Evolutionary conservation across 2,113 vertebrate species (phyloP).

Genomic region (Procavia capensis): DNA sequence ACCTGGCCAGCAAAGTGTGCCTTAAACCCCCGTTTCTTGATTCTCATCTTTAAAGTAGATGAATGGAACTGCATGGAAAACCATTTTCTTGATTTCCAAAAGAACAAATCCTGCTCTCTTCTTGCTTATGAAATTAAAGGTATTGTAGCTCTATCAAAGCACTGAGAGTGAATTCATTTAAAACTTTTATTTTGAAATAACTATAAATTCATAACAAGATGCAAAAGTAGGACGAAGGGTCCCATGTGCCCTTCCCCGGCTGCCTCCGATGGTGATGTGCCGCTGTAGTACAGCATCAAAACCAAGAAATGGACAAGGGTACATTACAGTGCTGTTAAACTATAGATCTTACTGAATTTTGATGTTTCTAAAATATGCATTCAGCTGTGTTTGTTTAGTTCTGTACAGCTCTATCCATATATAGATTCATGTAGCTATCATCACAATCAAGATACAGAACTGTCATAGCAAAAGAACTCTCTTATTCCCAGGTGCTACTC

Average conservation of each 20-base stretch:
- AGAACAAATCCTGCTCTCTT: neutral
- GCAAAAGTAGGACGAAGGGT: neutral
- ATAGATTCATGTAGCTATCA: neutral
- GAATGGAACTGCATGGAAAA: neutral
- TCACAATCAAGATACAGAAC: slow-evolving; percentile 5
- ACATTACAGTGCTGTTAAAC: neutral
- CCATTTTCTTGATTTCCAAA: slow-evolving; percentile 28
- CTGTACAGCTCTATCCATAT: neutral
- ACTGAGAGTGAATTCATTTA: neutral
- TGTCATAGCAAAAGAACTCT: neutral
- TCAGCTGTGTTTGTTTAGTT: slow-evolving; percentile 27
- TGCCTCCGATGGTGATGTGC: neutral
- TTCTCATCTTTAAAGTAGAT: slow-evolving; percentile 16
- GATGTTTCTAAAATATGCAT: slow-evolving; percentile 1
- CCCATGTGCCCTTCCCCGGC: neutral
- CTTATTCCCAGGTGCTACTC: neutral
- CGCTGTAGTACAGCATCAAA: neutral
- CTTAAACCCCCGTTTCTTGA: slow-evolving; percentile 17
- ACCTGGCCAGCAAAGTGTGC: neutral
- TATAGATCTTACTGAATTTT: neutral
- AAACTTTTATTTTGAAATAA: slow-evolving; percentile 54
- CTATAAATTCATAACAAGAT: slow-evolving; percentile 12
- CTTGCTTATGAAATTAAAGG: slow-evolving; percentile 14
- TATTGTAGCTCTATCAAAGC: slow-evolving; percentile 31
- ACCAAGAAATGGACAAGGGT: neutral